Base-by-base conservation (phyloP, 2,888 invertebrate species). In the Pegoplata infirma region DNA sequence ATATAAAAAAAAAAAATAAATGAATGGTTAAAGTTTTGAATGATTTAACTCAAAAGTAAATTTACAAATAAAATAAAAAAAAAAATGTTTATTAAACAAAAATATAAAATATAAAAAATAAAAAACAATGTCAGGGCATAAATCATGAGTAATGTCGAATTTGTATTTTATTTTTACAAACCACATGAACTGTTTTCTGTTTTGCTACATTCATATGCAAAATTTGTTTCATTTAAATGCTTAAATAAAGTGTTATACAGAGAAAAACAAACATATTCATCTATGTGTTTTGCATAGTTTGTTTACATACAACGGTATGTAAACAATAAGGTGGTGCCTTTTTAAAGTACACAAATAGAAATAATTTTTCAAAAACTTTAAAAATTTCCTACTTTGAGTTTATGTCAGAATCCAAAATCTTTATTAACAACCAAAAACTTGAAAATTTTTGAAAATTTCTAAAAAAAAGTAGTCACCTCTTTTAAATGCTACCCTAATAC, bases 91-190 rank as follows among this genome's bases (percentile, higher is more conserved):
- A 28, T 44, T 44, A 44, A 36, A n/a, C n/a, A n/a, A n/a, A 51
- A 58, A 40, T 14, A 16, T 4, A n/a, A 51, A 58, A 40, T 14
- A 16, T 4, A 49, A 16, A 53, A 53, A 12, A n/a, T 19, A 55
- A 23, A 32, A 17, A 66, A 58, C 64, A 56, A 63, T 67, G 66
- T 74, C 66, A 66, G 51, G 25, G 40, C 40, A 66, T 66, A 55
- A 66, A 44, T 66, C 28, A 28, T 44, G 36, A 51, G 16, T 16
- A 44, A 47, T 28, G 12, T 49, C 23, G 5, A 25, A 61, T 40
- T 59, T 59, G 6, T 21, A 5, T 32, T 64, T 49, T 28, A 8
- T 8, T 32, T 64, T 49, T 28, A 8, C 17, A 1, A 12, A 4
- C 14, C 12, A 14, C 10, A 16, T 25, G 4, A 40, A 36, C 21